Base-by-base conservation (phyloP, 1,140 invertebrate species). In the Micrasema minimum region DNA sequence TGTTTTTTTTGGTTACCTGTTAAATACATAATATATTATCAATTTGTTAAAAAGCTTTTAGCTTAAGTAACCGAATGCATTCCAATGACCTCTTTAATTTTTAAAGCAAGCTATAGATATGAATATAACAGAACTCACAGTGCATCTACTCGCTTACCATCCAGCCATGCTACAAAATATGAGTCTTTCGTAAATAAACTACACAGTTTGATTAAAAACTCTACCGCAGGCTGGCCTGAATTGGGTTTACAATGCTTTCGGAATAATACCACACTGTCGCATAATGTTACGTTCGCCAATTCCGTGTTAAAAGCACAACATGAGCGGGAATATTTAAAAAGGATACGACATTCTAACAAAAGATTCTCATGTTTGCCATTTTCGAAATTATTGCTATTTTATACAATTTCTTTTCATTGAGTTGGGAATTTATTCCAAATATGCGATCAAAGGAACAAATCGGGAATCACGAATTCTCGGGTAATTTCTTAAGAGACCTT, bases 401-500 rank as follows among this genome's bases (percentile, higher is more conserved):
- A 38, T 38, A 59, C 7, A 16, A 31, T 9, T n/a, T 53, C 55
- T 26, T 57, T n/a, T 26, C 31, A 10, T 23, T 38, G 50, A 57
- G 53, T 14, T 22, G 55, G 31, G 16, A 38, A 59, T 59, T 5
- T 38, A 59, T 59, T 59, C 55, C 31, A 59, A 59, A 59, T 59
- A 59, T 18, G 35, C 35, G 55, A 59, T 59, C 55, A 41, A 59
- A 59, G 31, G 37, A 2, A 41, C 53, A 38, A 57, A 57, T 57
- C 53, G 53, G 53, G 35, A 38, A 59, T 18, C 55, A 41, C 55
- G 20, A 38, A 59, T 41, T 59, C 55, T 22, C 5, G 35, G 31
- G 55, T 59, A 38, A 59, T 59, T 59, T 59, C 55, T 59, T 59
- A 38, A 59, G 55, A 59, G 55, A 41, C 37, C 55, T 38, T 38